These are phyloP conservation scores for Chrysocyon brachyurus DNA, from an alignment of 2,797 vertebrate genomes.

Conservation along the genomic window DNA sequence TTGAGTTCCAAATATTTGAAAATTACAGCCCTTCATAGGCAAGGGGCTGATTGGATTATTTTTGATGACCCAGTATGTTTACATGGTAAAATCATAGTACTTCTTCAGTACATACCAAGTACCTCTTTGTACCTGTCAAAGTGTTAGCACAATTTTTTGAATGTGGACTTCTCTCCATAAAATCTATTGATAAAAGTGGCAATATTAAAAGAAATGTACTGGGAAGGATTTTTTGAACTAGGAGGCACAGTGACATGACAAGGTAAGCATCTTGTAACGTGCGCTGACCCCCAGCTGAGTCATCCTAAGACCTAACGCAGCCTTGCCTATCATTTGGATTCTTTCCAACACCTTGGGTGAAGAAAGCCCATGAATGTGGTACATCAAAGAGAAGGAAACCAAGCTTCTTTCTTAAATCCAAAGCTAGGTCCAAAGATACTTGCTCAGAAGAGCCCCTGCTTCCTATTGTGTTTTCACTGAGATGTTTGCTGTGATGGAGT, in stretches of 20 bases:
- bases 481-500: background rate
- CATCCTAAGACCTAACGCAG: background rate
- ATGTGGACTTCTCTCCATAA: background rate
- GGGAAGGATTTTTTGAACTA: background rate
- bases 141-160: background rate
- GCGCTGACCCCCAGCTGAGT: background rate
- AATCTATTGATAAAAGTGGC: background rate
- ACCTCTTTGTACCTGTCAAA: background rate
- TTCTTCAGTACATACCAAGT: background rate
- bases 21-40: background rate
- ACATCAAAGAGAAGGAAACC: background rate
- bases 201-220: background rate
- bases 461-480: background rate
- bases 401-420: background rate
- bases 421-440: background rate
- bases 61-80: background rate
- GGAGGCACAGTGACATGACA: background rate
- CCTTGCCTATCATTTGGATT: background rate
- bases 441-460: background rate
- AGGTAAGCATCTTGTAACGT: background rate
- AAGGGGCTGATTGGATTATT: background rate
- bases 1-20: background rate
- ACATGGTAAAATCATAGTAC: rapidly evolving
- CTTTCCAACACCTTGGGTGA: background rate
- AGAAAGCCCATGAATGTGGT: background rate